Percentiles rank a stretch among this genome's conserved stretches.
Evolutionary conservation across 2,797 vertebrate species (phyloP).

Genomic region (Lepus townsendii): DNA sequence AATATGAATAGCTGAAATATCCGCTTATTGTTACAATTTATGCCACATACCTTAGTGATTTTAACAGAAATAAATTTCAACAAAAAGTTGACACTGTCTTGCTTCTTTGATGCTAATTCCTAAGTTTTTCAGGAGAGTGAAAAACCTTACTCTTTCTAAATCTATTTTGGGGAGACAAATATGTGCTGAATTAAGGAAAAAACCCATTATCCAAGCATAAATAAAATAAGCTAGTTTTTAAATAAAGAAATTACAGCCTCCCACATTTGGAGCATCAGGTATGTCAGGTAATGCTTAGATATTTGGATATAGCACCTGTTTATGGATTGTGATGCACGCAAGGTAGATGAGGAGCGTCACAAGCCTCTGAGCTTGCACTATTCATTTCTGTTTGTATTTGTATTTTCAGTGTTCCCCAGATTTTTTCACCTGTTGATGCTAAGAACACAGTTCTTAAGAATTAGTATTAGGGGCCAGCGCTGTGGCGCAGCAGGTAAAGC

Average conservation of each 20-base stretch:
- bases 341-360: background rate
- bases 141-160: background rate
- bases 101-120: background rate
- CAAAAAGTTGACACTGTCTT: constrained; percentile 10
- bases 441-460: background rate
- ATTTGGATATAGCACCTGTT: background rate
- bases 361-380: too few relatives aligned
- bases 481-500: too few relatives aligned
- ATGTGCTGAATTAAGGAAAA: background rate
- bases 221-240: constrained; percentile 23
- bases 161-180: constrained; percentile 34
- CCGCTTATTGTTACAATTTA: background rate
- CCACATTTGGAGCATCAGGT: background rate
- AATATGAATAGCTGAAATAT: background rate
- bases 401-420: background rate
- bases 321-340: rapidly evolving
- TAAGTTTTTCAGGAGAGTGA: background rate
- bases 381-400: background rate
- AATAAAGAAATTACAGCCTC: background rate
- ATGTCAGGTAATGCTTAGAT: background rate
- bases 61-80: constrained; percentile 17
- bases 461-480: background rate
- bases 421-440: background rate
- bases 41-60: background rate
- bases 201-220: background rate